These are phyloP conservation scores for Formica exsecta DNA, from an alignment of 1,140 invertebrate genomes.

Conservation along the genomic window DNA sequence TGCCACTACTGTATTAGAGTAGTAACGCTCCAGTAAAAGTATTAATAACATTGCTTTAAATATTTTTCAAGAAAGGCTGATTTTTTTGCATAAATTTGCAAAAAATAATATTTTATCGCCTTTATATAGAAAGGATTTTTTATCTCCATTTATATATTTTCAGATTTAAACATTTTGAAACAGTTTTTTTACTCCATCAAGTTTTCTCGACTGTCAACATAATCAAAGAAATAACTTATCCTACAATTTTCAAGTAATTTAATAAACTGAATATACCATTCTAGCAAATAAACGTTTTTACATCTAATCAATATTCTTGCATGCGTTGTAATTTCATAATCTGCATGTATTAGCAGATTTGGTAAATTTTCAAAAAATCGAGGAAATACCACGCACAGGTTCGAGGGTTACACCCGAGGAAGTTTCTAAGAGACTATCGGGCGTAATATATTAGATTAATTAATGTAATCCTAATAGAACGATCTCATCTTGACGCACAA, in stretches of 20 bases:
- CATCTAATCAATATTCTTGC: neutral
- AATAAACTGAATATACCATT: neutral
- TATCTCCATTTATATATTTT: neutral
- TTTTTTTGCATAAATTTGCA: neutral
- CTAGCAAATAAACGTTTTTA: neutral
- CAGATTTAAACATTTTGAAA: neutral
- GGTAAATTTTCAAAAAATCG: constrained; percentile 3
- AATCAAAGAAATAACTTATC: neutral
- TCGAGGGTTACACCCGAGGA: neutral
- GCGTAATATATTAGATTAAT: constrained; percentile 82
- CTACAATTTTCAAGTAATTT: neutral
- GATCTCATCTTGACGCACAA: constrained; percentile 84
- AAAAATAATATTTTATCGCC: neutral
- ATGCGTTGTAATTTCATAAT: neutral
- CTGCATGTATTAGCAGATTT: neutral
- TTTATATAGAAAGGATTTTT: neutral
- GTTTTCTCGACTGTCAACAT: neutral
- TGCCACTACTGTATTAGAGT: neutral
- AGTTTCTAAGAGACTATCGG: constrained; percentile 70
- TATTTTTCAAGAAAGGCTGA: neutral
- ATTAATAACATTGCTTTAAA: neutral
- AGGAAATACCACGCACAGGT: neutral
- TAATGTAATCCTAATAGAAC: constrained; percentile 84
- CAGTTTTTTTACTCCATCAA: neutral
- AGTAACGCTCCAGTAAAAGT: neutral